These are phyloP conservation scores for Drosophila arizonae DNA, from an alignment of 1,140 invertebrate species.

Conservation along the genomic window DNA sequence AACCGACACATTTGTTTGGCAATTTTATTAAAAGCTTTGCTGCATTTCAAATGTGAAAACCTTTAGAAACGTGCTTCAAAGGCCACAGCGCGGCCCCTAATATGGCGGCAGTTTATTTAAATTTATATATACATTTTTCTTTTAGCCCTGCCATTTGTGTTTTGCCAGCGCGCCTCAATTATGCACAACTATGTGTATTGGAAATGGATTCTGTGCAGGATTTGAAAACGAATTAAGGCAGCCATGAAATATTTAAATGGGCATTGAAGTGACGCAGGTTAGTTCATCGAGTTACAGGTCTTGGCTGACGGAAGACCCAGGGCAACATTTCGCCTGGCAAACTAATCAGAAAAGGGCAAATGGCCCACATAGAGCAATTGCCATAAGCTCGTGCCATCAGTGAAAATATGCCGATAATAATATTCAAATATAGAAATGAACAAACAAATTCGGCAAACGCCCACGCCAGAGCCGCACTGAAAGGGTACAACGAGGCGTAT, in stretches of 20 bases:
- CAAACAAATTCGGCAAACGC: neutral
- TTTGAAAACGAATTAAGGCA: constrained; percentile 44
- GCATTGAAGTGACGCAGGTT: neutral
- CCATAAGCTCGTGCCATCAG: constrained; percentile 27
- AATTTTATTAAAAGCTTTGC: constrained; percentile 52
- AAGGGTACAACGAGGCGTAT: constrained; percentile 40
- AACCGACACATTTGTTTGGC: constrained; percentile 41
- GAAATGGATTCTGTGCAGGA: constrained; percentile 24
- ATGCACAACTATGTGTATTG: constrained; percentile 59
- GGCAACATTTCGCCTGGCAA: constrained; percentile 11
- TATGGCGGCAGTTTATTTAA: constrained; percentile 47
- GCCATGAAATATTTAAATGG: constrained; percentile 39
- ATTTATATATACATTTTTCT: constrained; percentile 36
- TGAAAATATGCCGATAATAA: constrained; percentile 38
- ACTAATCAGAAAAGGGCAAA: constrained; percentile 32
- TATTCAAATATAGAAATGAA: constrained; percentile 46
- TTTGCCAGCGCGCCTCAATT: constrained; percentile 51
- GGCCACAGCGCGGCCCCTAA: constrained; percentile 31
- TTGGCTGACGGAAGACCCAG: neutral
- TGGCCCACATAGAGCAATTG: constrained; percentile 20
- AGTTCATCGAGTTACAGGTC: constrained; percentile 38
- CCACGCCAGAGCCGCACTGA: neutral
- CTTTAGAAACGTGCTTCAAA: constrained; percentile 49
- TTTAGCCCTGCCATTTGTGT: constrained; percentile 38
- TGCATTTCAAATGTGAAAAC: constrained; percentile 52